These are phyloP conservation scores for Paraescarpia echinospica DNA, from an alignment of 1,140 invertebrate species.

Conservation along the genomic window DNA sequence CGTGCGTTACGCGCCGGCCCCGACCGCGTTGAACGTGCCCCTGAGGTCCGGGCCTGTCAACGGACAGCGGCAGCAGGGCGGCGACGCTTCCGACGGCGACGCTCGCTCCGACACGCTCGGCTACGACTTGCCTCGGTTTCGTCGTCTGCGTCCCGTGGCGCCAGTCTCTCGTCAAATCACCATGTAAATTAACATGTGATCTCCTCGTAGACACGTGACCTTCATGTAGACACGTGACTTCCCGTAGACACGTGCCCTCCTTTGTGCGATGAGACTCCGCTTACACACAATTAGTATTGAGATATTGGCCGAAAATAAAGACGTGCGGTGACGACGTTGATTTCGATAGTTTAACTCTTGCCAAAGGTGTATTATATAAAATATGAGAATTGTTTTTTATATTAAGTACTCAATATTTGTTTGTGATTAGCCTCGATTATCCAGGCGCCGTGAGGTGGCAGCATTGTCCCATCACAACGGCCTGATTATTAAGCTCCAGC, in stretches of 20 bases:
- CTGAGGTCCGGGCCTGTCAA: background rate
- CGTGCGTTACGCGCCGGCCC: background rate
- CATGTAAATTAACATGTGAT: too few relatives aligned
- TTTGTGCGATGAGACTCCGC: too few relatives aligned
- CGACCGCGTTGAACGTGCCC: background rate
- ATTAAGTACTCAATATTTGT: too few relatives aligned
- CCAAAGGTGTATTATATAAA: too few relatives aligned
- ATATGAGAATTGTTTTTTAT: too few relatives aligned
- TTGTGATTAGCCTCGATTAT: too few relatives aligned
- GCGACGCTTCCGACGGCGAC: background rate
- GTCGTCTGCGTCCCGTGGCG: background rate
- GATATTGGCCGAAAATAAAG: background rate
- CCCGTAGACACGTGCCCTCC: too few relatives aligned
- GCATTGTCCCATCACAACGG: too few relatives aligned
- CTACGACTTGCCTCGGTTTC: background rate
- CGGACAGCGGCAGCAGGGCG: too few relatives aligned
- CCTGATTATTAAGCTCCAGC: too few relatives aligned
- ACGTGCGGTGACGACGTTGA: background rate
- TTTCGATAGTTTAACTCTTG: background rate
- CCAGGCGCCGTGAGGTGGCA: too few relatives aligned
- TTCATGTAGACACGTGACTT: too few relatives aligned
- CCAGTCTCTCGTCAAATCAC: background rate
- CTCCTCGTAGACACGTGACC: background rate
- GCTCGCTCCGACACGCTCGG: background rate
- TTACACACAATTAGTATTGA: background rate